Conservation (phyloP, 2,797 vertebrate genomes). For the Molossus molossus region DNA sequence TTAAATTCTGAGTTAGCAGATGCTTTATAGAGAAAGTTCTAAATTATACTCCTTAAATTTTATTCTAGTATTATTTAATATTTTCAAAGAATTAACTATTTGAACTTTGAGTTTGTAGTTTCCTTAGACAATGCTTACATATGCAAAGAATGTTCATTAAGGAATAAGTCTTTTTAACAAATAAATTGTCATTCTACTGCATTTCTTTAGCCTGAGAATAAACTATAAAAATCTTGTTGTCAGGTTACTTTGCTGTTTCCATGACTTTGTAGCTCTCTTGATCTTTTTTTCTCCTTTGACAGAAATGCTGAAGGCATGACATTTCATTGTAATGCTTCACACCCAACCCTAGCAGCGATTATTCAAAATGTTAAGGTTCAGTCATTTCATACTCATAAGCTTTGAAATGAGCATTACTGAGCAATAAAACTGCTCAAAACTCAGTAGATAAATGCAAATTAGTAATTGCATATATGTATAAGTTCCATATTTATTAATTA, state of each 20-base stretch:
- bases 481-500: not conserved
- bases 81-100: conserved; percentile 16
- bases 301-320: not conserved
- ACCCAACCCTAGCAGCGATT: not conserved
- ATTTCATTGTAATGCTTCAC: conserved; percentile 44
- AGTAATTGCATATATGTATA: not conserved
- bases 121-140: not conserved
- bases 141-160: not conserved
- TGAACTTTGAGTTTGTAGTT: not conserved
- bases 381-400: not conserved
- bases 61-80: not conserved
- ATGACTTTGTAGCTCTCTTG: conserved; percentile 29
- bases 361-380: conserved; percentile 13
- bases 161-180: not conserved
- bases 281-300: conserved; percentile 62
- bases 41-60: not conserved
- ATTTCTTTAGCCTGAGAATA: conserved; percentile 15
- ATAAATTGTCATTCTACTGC: not conserved
- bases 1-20: not conserved
- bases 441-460: not conserved
- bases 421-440: not conserved
- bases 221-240: conserved; percentile 55
- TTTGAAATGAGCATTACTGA: conserved; percentile 24
- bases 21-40: not conserved
- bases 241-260: not conserved